These are phyloP conservation scores for Parauchenoglanis punctatus DNA, from an alignment of 2,797 vertebrate species.

Conservation along the genomic window DNA sequence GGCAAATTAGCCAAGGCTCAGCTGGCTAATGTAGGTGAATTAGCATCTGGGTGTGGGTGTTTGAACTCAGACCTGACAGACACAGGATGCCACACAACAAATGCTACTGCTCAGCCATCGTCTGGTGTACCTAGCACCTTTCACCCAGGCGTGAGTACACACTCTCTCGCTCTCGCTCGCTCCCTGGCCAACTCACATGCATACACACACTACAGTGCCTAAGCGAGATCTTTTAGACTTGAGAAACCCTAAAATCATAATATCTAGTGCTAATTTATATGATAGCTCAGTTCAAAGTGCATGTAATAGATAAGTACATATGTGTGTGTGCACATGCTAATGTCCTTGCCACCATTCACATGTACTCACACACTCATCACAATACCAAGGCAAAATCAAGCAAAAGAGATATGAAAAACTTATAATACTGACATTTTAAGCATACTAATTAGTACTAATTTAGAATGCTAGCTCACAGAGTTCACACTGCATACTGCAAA, in stretches of 20 bases:
- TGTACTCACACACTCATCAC: neutral
- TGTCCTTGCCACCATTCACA: neutral
- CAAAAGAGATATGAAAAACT: neutral
- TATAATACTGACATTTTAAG: neutral
- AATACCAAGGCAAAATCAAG: neutral
- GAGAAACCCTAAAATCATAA: neutral
- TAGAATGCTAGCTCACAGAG: neutral
- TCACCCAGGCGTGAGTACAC: neutral
- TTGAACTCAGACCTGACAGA: constrained; percentile 9
- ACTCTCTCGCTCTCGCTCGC: no score
- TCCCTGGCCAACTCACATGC: neutral
- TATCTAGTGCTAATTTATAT: neutral
- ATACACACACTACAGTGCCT: neutral
- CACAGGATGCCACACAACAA: neutral
- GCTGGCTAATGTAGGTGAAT: constrained; percentile 5
- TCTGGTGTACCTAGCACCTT: constrained; percentile 21
- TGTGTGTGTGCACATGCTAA: neutral
- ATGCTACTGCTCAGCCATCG: constrained; percentile 19
- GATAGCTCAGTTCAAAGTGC: neutral
- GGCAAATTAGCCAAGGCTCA: constrained; percentile 25
- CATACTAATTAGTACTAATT: neutral
- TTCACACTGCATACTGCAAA: neutral
- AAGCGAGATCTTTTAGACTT: neutral
- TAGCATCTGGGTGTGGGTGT: neutral
- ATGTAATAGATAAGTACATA: neutral